Base-by-base conservation (phyloP, 2,888 invertebrate species). In the Cataglyphis cursor region DNA sequence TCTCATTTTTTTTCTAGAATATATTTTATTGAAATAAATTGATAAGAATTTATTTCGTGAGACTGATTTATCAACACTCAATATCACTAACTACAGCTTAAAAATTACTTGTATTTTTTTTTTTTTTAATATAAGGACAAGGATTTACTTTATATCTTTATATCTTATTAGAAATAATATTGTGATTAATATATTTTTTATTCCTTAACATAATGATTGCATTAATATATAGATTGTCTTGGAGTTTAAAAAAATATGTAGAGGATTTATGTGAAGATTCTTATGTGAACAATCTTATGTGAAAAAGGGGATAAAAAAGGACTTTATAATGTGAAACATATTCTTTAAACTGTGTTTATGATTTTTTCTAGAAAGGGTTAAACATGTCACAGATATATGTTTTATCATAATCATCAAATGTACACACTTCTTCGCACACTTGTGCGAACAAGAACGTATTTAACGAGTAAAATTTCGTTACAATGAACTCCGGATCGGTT, bases 281-380 rank as follows among this genome's bases (percentile, higher is more conserved):
- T 15, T 44, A 44, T 44, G 1, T 5, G 18, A 18, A 51, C 8
- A 51, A 51, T 51, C 51, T 51, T 51, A n/a, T 51, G 3, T 51
- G 8, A n/a, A 51, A n/a, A 51, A 8, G n/a, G n/a, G n/a, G 8
- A 51, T n/a, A 8, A 3, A 0, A 51, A n/a, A n/a, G n/a, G 51
- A 51, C 44, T 24, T 44, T 44, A 6, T 44, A 12, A 64, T 21
- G 44, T 18, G 9, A 65, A 70, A 51, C n/a, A 70, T 70, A 54
- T 70, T 70, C 18, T n/a, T 35, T 62, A 31, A 70, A 51, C n/a
- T 21, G 35, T 70, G 31, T 68, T 8, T 65, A 54, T 35, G 31
- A 54, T 35, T 6, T 21, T 68, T 66, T 68, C n/a, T 54, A 70
- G 70, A 70, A 70, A 70, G 70, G 51, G 68, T 68, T 68, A 51